A percentile compares a stretch with the other conserved stretches of the same genome.
Evolutionary conservation across 2,113 vertebrate genomes (phyloP).

Genomic region (Montifringilla adamsi): DNA sequence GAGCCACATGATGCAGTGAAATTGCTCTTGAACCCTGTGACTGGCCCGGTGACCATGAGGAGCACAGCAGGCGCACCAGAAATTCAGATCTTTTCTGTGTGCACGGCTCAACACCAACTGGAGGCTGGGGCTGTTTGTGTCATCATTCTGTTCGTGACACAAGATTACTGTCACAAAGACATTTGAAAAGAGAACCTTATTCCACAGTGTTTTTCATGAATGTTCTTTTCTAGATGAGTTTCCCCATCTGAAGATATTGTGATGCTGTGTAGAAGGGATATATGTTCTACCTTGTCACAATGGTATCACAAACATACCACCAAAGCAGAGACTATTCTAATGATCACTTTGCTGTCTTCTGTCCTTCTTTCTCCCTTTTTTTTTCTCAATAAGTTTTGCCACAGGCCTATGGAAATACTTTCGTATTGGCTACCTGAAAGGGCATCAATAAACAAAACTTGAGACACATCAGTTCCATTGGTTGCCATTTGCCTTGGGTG

Average conservation of each 20-base stretch:
- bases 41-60: background rate
- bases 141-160: background rate
- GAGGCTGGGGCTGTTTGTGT: background rate
- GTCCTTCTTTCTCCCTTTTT: background rate
- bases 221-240: background rate
- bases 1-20: background rate
- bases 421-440: background rate
- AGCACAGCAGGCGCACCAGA: background rate
- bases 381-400: background rate
- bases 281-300: background rate
- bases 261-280: background rate
- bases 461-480: background rate
- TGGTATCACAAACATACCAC: background rate
- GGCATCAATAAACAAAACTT: background rate
- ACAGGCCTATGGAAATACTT: background rate
- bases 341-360: background rate
- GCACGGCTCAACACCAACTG: background rate
- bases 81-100: background rate
- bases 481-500: background rate
- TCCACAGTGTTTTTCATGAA: background rate
- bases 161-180: background rate
- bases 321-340: background rate
- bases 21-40: background rate
- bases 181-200: background rate
- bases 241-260: background rate